Conservation (phyloP, 2,888 invertebrate genomes). For the Lasioglossum malachurum region DNA sequence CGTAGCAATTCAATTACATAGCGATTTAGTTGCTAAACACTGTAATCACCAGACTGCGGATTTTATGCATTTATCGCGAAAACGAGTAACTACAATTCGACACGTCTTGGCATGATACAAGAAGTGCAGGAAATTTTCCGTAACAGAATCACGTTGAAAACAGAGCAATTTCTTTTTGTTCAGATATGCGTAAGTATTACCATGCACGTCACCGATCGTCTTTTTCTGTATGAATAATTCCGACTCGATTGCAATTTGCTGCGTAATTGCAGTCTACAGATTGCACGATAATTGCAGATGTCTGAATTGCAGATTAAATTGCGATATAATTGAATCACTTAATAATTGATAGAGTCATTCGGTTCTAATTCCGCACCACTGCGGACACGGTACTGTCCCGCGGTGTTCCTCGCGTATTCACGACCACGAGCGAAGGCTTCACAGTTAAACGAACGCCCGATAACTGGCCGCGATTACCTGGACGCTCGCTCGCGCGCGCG, state of each 20-base stretch:
- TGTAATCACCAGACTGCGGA: not conserved
- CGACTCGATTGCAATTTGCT: not conserved
- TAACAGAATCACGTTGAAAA: no score
- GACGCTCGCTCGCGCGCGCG: slow-evolving; percentile 11
- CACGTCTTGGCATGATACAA: no score
- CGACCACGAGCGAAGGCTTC: slow-evolving; percentile 33
- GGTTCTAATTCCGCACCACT: not conserved
- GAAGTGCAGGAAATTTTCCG: not conserved
- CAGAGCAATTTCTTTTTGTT: not conserved
- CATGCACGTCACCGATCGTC: not conserved
- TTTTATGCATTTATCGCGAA: no score
- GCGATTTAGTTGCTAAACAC: not conserved
- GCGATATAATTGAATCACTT: not conserved
- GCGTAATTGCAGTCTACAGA: not conserved
- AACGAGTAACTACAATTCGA: no score
- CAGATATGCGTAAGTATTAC: not conserved
- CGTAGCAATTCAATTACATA: not conserved
- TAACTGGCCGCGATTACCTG: slow-evolving; percentile 50
- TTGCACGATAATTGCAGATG: not conserved
- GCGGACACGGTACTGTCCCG: not conserved
- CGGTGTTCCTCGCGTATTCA: slow-evolving; percentile 13
- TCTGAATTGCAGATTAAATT: not conserved
- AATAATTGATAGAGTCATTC: not conserved
- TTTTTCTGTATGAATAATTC: not conserved
- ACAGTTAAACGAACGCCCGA: slow-evolving; percentile 31